phyloP scores from a whole-genome alignment of 2,113 vertebrate genomes.

The Aythya baeri region DNA sequence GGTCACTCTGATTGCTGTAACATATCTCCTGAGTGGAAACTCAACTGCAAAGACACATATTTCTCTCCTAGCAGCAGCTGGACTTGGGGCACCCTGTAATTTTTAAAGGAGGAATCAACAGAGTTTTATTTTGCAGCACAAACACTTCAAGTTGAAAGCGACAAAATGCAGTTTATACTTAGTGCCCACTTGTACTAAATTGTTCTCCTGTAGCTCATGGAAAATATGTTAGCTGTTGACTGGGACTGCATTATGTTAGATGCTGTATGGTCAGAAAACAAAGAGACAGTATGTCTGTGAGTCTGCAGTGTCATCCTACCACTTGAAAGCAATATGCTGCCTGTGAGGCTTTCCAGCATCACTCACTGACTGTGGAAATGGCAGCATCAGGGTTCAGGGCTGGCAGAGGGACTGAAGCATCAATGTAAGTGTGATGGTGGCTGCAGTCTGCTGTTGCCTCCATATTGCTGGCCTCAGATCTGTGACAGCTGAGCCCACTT shows the following conservation, averaged over 20 bases:
- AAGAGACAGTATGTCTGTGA: accelerated
- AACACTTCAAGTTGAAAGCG: not conserved
- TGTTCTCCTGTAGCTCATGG: not conserved
- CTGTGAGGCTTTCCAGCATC: not conserved
- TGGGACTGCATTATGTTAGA: accelerated
- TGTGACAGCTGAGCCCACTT: not conserved
- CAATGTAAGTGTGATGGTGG: accelerated
- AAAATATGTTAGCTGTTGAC: not conserved
- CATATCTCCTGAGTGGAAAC: not conserved
- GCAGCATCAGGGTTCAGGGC: accelerated
- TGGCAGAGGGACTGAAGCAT: accelerated
- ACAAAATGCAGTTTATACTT: not conserved
- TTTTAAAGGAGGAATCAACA: not conserved
- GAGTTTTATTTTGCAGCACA: not conserved
- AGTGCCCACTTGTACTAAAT: not conserved
- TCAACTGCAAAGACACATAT: not conserved
- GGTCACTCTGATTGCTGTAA: not conserved
- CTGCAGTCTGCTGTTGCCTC: not conserved
- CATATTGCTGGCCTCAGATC: not conserved
- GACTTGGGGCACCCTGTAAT: not conserved
- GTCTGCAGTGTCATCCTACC: not conserved
- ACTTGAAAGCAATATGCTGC: not conserved
- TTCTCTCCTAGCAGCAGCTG: not conserved
- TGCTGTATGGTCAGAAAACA: not conserved
- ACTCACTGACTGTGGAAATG: not conserved